phyloP scores from a whole-genome alignment of 2,113 vertebrate genomes.

The Carassius carassius region DNA sequence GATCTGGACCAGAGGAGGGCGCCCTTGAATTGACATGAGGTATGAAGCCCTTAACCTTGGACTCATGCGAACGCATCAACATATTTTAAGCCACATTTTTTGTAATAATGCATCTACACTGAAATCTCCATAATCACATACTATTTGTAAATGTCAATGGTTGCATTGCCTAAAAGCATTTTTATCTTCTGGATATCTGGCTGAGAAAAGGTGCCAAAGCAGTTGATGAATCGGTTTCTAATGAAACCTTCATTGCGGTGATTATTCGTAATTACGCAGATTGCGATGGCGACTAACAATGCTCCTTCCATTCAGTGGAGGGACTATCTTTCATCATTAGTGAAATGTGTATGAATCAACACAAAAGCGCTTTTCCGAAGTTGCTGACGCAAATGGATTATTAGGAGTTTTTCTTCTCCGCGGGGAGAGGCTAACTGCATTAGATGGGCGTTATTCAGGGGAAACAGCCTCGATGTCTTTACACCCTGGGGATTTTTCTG shows the following conservation, averaged over 20 bases:
- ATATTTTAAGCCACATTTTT: background rate
- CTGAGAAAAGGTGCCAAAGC: background rate
- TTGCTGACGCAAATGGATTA: slow-evolving; percentile 58
- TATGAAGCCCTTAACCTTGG: background rate
- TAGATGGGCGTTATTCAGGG: slow-evolving; percentile 45
- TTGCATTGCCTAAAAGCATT: background rate
- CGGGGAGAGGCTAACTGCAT: slow-evolving; percentile 32
- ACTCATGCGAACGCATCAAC: background rate
- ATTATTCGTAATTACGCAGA: slow-evolving; percentile 26
- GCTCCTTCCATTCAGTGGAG: slow-evolving; percentile 20
- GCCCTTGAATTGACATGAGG: slow-evolving; percentile 6
- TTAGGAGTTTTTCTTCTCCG: slow-evolving; percentile 45
- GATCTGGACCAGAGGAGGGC: slow-evolving; percentile 14
- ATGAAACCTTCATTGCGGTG: background rate
- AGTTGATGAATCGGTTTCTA: background rate
- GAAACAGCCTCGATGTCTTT: slow-evolving; percentile 37
- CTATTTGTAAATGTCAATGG: background rate
- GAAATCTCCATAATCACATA: background rate
- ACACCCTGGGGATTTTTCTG: slow-evolving; percentile 12
- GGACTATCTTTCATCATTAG: slow-evolving; percentile 30
- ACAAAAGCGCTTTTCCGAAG: slow-evolving; percentile 39
- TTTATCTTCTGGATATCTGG: background rate
- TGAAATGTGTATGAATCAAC: slow-evolving; percentile 46
- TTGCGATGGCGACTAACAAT: slow-evolving; percentile 16
- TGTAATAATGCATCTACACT: background rate